These are phyloP conservation scores for Myopa testacea DNA, from an alignment of 2,888 invertebrate species.

Conservation along the genomic window DNA sequence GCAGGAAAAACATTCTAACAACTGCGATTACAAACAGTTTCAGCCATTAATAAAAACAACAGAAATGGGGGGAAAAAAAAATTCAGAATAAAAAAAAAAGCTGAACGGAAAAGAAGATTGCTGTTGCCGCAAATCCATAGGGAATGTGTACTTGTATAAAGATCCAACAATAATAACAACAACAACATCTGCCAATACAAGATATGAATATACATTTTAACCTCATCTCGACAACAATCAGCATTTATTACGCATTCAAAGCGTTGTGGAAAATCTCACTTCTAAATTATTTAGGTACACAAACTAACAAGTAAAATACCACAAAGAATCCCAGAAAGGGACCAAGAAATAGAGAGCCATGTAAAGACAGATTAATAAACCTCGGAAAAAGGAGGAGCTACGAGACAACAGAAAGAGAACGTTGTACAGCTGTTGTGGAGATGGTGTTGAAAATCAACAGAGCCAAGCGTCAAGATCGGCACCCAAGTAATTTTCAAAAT, in stretches of 20 bases:
- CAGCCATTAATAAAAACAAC: conserved; percentile 28
- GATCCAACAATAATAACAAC: conserved; percentile 16
- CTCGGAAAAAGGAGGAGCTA: conserved; percentile 47
- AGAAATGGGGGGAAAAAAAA: conserved; percentile 9
- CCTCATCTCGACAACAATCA: conserved; percentile 37
- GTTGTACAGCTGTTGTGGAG: conserved; percentile 25
- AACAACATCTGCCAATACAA: not conserved
- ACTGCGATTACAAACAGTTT: conserved; percentile 40
- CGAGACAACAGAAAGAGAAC: conserved; percentile 48
- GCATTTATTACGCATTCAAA: conserved; percentile 39
- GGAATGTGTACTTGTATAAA: not conserved
- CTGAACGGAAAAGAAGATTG: not conserved
- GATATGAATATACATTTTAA: not conserved
- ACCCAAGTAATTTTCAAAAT: conserved; percentile 51
- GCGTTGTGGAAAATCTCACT: conserved; percentile 63
- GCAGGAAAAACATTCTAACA: conserved; percentile 38
- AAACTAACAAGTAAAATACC: conserved; percentile 39
- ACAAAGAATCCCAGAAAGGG: conserved; percentile 7
- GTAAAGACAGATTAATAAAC: not conserved
- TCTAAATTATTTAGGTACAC: conserved; percentile 55
- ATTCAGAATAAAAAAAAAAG: conserved; percentile 2
- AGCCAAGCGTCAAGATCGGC: conserved; percentile 62
- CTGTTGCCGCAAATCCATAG: not conserved
- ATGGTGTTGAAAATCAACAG: conserved; percentile 63
- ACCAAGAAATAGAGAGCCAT: not conserved